Base-by-base conservation (phyloP, 2,797 vertebrate species). In the Otolemur crassicaudatus region DNA sequence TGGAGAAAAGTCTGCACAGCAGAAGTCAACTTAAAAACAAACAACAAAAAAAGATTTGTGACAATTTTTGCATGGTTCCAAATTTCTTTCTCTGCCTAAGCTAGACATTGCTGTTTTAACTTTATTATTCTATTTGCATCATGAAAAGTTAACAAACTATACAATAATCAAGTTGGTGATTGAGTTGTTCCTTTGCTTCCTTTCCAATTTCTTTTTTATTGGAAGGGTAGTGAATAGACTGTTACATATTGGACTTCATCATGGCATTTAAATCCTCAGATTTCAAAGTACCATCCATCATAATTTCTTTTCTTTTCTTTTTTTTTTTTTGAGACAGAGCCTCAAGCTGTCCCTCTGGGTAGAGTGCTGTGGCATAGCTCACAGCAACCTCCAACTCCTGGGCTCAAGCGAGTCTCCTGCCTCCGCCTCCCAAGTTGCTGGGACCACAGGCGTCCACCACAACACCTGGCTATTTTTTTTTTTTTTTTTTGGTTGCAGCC, bases 101-200 rank as follows among this genome's bases (percentile, higher is more conserved):
- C 3, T 79, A 22, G 75, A 25, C 12, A 72, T 75, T 94, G 73
- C 43, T 94, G 34, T 5, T 94, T 72, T 49, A 69, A 86, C 10
- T 95, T 40, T 20, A 3, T 70, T 56, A 82, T 81, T 80, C 16
- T 90, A n/a, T 80, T 94, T 96, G 49, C 76, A 87, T 90, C 92
- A 80, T 91, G 46, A 70, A 85, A 88, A 90, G 63, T 61, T 87
- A 83, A 31, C 20, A 53, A 75, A 31, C 46, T 95, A 17, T 46
- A 6, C 37, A 43, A 34, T 72, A 81, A 89, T 89, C 63, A 87
- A 61, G 25, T 80, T 96, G 56, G 31, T 84, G 73, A 63, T 9
- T 63, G 56, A 87, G 67, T 34, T 53, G 53, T 40, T 29, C 27
- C 34, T 75, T 86, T 95, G 34, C 53, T 97, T 94, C 65, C 60